Evolutionary conservation across 2,113 vertebrate species (phyloP).

Genomic region (Cnemophilus loriae): DNA sequence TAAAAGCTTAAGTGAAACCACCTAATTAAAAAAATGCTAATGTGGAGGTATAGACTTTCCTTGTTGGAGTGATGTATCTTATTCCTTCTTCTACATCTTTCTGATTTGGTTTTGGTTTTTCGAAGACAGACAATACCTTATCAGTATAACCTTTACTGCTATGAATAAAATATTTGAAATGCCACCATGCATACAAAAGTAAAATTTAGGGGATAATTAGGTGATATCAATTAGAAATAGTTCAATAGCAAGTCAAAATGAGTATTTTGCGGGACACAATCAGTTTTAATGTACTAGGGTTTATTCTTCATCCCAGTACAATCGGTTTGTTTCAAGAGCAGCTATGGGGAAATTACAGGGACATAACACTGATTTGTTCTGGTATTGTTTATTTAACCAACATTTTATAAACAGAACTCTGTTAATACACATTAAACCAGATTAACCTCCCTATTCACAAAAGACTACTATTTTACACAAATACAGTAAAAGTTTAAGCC

Average conservation of each 20-base stretch:
- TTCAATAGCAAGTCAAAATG: background rate
- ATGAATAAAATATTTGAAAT: conserved; percentile 58
- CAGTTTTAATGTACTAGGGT: background rate
- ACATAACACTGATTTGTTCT: background rate
- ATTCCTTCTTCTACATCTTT: conserved; percentile 25
- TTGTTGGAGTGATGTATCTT: conserved; percentile 36
- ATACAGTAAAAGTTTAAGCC: background rate
- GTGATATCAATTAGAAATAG: background rate
- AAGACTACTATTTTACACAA: background rate
- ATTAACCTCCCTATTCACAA: background rate
- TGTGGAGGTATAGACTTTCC: conserved; percentile 48
- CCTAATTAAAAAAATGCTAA: conserved; percentile 71
- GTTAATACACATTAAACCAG: background rate
- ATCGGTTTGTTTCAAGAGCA: background rate
- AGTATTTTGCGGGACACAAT: background rate
- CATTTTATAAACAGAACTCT: background rate
- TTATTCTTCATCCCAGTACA: background rate
- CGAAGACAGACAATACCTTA: conserved; percentile 5
- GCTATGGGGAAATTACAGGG: background rate
- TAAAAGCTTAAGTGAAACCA: conserved; percentile 59
- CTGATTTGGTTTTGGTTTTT: background rate
- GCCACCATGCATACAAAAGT: background rate
- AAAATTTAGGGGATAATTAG: background rate
- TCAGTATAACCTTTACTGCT: background rate
- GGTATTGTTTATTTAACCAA: background rate